A percentile compares a stretch with the other conserved stretches of the same genome.
These are phyloP conservation scores for Isurus oxyrinchus DNA, from an alignment of 2,113 vertebrate species.

Conservation along the genomic window DNA sequence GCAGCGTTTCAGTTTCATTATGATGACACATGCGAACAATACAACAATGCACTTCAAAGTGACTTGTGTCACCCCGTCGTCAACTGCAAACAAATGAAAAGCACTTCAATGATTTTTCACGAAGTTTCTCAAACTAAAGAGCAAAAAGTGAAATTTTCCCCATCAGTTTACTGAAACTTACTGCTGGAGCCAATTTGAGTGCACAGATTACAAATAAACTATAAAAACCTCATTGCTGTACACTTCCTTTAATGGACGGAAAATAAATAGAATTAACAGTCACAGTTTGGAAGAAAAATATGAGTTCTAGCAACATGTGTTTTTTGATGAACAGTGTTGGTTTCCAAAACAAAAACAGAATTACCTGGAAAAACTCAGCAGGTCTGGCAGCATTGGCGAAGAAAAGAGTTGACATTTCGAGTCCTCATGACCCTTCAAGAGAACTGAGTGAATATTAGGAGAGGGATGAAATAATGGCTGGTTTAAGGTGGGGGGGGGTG, in stretches of 20 bases:
- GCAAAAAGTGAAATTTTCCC: neutral
- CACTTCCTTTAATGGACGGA: neutral
- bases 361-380: no score
- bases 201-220: neutral
- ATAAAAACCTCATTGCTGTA: neutral
- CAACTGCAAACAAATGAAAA: neutral
- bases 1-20: neutral
- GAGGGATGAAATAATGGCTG: no score
- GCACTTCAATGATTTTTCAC: neutral
- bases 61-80: neutral
- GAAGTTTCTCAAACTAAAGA: neutral
- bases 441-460: no score
- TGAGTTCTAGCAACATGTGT: neutral
- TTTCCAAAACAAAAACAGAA: neutral
- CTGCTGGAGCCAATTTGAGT: neutral
- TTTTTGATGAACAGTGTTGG: neutral
- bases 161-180: neutral
- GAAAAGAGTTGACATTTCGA: no score
- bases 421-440: no score
- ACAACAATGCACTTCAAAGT: neutral
- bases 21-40: neutral
- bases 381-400: no score
- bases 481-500: no score
- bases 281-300: neutral
- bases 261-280: neutral